Evolutionary conservation across 2,888 invertebrate species (phyloP), one percentile per base, ranked within the genome.

Genomic region (Ophonus ardosiacus): DNA sequence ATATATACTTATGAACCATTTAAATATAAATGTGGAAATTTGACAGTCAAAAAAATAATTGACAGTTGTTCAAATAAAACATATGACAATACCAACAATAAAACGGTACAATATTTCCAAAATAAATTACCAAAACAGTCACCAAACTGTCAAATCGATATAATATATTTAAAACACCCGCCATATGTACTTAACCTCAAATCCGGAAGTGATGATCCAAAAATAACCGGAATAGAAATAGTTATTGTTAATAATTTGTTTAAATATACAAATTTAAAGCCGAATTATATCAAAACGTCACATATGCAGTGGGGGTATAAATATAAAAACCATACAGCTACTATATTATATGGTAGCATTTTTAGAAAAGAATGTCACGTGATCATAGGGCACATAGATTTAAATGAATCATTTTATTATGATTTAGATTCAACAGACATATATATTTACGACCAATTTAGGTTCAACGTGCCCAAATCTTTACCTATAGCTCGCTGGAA

Each of bases 391-490:
- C 81, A 81, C 18, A 65, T 81, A 13, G 43, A 63, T 51, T 24
- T 40, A 13, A 81, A 81, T 7, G 81, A 81, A 17, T 24, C 65
- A 43, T 65, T 43, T 51, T 81, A 81, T 17, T 81, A 43, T 81
- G 24, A 63, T 21, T 63, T 81, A 1, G 81, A 81, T 51, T 13
- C 43, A 17, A 81, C 81, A 5, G 21, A 65, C 43, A 18, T 17
- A 7, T 81, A 81, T 51, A 63, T 65, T 21, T 65, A n/a, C 21
- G 81, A 81, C 21, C n/a, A 65, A 18, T 81, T 81, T 65, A 7
- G 31, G 13, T 81, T 63, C 10, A 63, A 63, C 51, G 81, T 81
- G 13, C 81, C 81, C 21, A 21, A 65, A 65, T 38, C 81, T 0
- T 7, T 18, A 18, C 81, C 81, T 13, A 40, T 63, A 21, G 2